Base-by-base conservation (phyloP, 2,113 vertebrate genomes). In the Numenius arquata region DNA sequence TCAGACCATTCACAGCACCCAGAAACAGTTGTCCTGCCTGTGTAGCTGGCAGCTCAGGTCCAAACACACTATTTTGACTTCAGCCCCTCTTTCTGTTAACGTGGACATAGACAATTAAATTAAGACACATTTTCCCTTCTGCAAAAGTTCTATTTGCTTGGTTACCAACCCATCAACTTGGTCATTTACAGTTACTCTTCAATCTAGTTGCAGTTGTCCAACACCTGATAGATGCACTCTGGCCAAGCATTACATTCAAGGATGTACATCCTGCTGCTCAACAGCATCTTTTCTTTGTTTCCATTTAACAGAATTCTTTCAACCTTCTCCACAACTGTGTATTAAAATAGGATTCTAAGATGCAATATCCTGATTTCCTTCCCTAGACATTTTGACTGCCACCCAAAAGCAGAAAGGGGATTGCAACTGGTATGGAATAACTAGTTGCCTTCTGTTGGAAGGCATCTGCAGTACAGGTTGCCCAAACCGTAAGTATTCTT, bases 1-100 rank as follows among this genome's bases (percentile, higher is more conserved):
- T 82, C 85, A 63, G 30, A 58, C 32, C 52, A 30, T 26, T 71
- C 52, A 58, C 47, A 75, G 80, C 36, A 66, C 27, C 56, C 80
- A 41, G 19, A 50, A 86, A 50, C 65, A 40, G 25, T 7, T 67
- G 41, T 38, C 3, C 0, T 21, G 45, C 29, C 41, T 23, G 1
- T 62, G 50, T 75, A 15, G 61, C 53, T 2, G 2, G 30, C 53
- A 88, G 41, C 27, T 71, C 30, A 0, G 0, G 12, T 32, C 52
- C 71, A 88, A 94, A 91, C 32, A 58, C 48, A 50, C 9, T 59
- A 8, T 72, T 86, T 27, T 73, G 63, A 76, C 47, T 91, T 79
- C n/a, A 80, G 63, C 29, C 29, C 84, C 48, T 56, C 11, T 41
- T 36, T 34, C 30, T 75, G 16, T 74, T 79, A 89, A 50, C 15